These are phyloP conservation scores for Drosophila tropicalis DNA, from an alignment of 1,140 invertebrate genomes.

Conservation along the genomic window DNA sequence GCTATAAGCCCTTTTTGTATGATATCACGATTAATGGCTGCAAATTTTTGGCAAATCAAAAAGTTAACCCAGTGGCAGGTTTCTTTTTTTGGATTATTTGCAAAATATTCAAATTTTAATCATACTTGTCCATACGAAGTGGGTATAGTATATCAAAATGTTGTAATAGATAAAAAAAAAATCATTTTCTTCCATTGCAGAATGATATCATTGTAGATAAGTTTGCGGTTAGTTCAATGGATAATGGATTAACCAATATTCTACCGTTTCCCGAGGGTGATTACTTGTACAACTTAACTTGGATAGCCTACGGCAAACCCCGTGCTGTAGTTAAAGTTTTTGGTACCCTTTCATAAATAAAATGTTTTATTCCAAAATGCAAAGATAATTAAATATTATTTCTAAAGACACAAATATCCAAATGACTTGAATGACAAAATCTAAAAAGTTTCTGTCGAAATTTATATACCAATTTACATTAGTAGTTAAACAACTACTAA, in stretches of 20 bases:
- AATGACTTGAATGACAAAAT: too few species aligned
- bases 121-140: slow-evolving; percentile 5
- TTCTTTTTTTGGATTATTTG: not conserved
- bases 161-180: too few species aligned
- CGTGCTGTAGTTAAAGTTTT: not conserved
- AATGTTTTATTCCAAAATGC: not conserved
- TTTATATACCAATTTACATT: too few species aligned
- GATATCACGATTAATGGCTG: slow-evolving; percentile 5
- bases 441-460: too few species aligned
- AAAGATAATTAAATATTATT: too few species aligned
- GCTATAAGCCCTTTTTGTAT: slow-evolving; percentile 24
- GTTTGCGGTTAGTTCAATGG: not conserved
- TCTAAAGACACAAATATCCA: too few species aligned
- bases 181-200: not conserved
- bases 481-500: too few species aligned
- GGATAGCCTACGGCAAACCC: not conserved
- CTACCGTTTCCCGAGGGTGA: slow-evolving; percentile 10
- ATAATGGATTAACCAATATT: not conserved
- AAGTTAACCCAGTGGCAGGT: not conserved
- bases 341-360: not conserved
- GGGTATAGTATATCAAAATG: not conserved
- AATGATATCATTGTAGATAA: slow-evolving; percentile 1
- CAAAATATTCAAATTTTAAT: not conserved
- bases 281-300: not conserved
- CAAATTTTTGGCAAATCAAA: not conserved